These are phyloP conservation scores for Monarcha castaneiventris DNA, from an alignment of 2,113 vertebrate genomes.

Conservation along the genomic window DNA sequence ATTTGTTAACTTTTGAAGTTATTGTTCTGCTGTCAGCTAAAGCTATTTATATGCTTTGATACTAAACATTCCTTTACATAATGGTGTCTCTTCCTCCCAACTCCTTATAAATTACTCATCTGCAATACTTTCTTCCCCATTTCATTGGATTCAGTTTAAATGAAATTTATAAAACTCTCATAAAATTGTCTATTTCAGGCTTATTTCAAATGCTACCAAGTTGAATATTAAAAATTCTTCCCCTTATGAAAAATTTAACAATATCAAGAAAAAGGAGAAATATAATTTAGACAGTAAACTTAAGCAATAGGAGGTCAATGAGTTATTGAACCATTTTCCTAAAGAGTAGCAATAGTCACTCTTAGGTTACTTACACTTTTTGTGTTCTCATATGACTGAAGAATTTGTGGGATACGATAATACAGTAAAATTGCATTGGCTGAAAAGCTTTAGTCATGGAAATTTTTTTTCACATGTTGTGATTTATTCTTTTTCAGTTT, in stretches of 20 bases:
- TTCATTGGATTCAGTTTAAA: not conserved
- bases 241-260: not conserved
- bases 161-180: not conserved
- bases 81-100: not conserved
- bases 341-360: not conserved
- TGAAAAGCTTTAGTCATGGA: not conserved
- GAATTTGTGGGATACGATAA: not conserved
- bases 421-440: not conserved
- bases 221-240: not conserved
- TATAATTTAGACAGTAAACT: not conserved
- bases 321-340: not conserved
- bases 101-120: constrained; percentile 14
- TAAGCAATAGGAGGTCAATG: not conserved
- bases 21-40: constrained; percentile 49
- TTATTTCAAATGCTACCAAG: not conserved
- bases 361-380: not conserved
- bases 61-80: constrained; percentile 51
- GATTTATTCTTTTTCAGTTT: not conserved
- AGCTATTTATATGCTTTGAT: constrained; percentile 51
- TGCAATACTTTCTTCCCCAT: not conserved
- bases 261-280: not conserved
- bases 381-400: not conserved
- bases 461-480: not conserved
- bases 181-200: not conserved
- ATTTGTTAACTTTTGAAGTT: constrained; percentile 46